Evolutionary conservation across 35 echinoderm and acorn worm genomes (phyloP).

Genomic region (Acanthaster planci): DNA sequence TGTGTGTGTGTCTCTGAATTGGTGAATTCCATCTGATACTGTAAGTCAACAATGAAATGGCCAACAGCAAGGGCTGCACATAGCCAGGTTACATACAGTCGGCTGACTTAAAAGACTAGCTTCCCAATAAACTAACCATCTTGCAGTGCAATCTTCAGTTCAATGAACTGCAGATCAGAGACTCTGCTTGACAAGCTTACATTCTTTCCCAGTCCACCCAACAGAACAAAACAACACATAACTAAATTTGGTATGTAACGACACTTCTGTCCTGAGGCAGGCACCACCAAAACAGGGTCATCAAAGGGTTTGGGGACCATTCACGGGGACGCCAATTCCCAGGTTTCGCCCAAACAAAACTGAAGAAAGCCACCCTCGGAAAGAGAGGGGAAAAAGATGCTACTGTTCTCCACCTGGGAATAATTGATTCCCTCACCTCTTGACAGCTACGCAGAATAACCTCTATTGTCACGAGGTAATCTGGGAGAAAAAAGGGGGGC

Average conservation of each 20-base stretch:
- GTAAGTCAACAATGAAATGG: no score
- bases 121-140: no score
- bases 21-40: no score
- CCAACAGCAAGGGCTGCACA: no score
- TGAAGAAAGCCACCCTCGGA: background rate
- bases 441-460: background rate
- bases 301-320: background rate
- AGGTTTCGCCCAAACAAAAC: background rate
- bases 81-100: no score
- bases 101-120: no score
- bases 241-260: no score
- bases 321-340: background rate
- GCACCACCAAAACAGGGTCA: background rate
- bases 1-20: no score
- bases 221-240: background rate
- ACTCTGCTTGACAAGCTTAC: background rate
- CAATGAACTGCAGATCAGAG: constrained; percentile 5
- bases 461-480: background rate
- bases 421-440: background rate
- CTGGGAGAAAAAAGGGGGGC: constrained; percentile 19
- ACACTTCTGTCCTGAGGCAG: background rate
- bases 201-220: background rate
- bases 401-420: background rate
- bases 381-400: background rate
- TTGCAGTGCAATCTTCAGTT: background rate